Base-by-base conservation (phyloP, 2,113 vertebrate genomes). In the Ageneiosus marmoratus region DNA sequence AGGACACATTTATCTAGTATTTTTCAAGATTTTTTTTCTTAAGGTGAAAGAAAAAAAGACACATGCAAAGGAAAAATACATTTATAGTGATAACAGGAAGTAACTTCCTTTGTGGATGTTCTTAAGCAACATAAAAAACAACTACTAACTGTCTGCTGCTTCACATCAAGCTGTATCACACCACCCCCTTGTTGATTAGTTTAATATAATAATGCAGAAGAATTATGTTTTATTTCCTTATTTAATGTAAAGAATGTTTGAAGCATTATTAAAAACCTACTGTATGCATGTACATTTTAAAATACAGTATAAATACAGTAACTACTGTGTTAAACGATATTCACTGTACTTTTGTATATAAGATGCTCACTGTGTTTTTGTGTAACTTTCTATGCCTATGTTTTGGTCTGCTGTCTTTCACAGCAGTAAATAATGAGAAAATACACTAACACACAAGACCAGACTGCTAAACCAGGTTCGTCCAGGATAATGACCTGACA, bases 401-500 rank as follows among this genome's bases (percentile, higher is more conserved):
- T 74, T 51, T 48, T 29, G 29, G 69, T 82, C 12, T 62, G 80
- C 29, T 10, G 10, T 75, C 24, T 32, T 74, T 56, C 9, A 34
- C 32, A 53, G 32, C 10, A 63, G 29, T 80, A 83, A 78, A 80
- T 76, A 32, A 51, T 74, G 32, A 46, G 18, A 53, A 63, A 27
- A 69, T 34, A 55, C 67, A 80, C 46, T 37, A 70, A 48, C 18
- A 79, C 70, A 69, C 56, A 69, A 83, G 81, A 80, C 34, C 11
- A 27, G 32, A 46, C 50, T 69, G 50, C 22, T 80, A 53, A 76
- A 69, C 22, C 48, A 72, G 73, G 65, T 72, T 77, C 56, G 48
- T 83, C 73, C 85, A 81, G 85, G 53, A 81, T 86, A 84, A 86
- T 84, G 79, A 84, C 73, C 82, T 84, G 79, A 56, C 72, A 81